Conservation (phyloP, 2,797 vertebrate species). For the Presbytis comata region DNA sequence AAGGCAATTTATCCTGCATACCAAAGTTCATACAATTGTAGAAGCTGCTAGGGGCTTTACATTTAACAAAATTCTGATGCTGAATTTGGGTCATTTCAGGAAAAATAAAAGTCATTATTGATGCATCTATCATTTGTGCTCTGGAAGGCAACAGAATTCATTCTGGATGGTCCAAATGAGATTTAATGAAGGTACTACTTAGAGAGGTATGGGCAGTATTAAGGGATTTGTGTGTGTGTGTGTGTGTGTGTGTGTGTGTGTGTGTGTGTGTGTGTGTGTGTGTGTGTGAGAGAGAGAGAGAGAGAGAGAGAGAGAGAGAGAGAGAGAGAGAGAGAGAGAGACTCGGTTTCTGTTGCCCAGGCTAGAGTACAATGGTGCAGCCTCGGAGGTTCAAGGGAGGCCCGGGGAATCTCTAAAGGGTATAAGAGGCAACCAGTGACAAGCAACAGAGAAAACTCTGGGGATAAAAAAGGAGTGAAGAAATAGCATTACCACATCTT, state of each 20-base stretch:
- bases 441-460: background rate
- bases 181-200: background rate
- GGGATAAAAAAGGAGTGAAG: background rate
- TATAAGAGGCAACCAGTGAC: background rate
- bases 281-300: no score
- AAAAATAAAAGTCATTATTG: background rate
- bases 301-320: no score
- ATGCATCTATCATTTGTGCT: background rate
- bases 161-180: background rate
- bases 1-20: background rate
- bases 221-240: background rate
- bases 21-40: background rate
- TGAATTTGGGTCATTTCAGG: background rate
- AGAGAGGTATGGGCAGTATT: background rate
- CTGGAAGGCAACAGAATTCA: background rate
- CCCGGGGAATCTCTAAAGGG: background rate
- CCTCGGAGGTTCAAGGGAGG: no score
- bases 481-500: background rate
- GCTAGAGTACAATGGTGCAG: no score
- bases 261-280: no score
- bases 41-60: background rate
- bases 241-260: no score
- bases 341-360: no score
- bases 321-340: no score
- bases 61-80: slow-evolving; percentile 23